Percentiles rank a stretch among this genome's conserved stretches.
These are phyloP conservation scores for Scopus umbretta DNA, from an alignment of 2,113 vertebrate species.

Conservation along the genomic window DNA sequence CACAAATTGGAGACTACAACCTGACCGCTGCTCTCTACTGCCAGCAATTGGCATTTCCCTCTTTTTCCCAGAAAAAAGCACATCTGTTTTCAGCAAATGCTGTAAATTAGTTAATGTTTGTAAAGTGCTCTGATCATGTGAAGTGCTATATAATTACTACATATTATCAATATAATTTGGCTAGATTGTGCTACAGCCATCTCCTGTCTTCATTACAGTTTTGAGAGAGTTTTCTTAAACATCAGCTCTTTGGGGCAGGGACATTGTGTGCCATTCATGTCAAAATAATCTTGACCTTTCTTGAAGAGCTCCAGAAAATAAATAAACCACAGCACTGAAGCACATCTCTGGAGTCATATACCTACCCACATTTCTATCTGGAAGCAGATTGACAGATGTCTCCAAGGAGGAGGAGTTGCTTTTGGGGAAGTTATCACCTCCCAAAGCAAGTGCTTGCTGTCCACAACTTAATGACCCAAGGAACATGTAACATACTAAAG, in stretches of 20 bases:
- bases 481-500: not conserved
- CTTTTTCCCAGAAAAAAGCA: not conserved
- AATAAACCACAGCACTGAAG: not conserved
- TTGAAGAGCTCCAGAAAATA: not conserved
- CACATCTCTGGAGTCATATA: not conserved
- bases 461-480: no score
- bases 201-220: not conserved
- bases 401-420: not conserved
- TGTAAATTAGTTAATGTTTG: slow-evolving; percentile 68
- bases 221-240: not conserved
- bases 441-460: not conserved
- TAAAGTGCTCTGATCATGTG: slow-evolving; percentile 60
- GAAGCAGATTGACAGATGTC: not conserved
- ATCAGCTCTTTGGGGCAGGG: not conserved
- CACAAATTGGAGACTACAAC: not conserved
- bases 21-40: not conserved
- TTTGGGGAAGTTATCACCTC: not conserved
- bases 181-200: slow-evolving; percentile 22
- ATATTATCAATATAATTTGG: slow-evolving; percentile 59
- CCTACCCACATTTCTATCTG: not conserved
- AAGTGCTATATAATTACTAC: slow-evolving; percentile 57
- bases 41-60: not conserved
- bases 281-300: not conserved
- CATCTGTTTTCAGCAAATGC: slow-evolving; percentile 59
- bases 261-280: not conserved